phyloP scores from a whole-genome alignment of 2,888 invertebrate species.

The Monochamus alternatus region DNA sequence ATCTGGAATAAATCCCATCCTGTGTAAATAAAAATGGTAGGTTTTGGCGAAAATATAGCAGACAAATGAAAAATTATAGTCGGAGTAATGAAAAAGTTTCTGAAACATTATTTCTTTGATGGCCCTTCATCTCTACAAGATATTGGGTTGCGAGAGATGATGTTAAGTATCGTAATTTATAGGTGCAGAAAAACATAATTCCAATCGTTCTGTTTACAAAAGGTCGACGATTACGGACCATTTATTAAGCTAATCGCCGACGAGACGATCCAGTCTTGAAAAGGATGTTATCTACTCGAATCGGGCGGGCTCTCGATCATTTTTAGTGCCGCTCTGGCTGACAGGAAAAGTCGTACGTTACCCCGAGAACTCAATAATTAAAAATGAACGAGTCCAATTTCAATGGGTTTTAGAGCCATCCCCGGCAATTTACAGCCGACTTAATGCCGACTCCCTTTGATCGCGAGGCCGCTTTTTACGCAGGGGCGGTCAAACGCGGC shows the following conservation, averaged over 20 bases:
- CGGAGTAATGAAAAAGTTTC: too few species aligned
- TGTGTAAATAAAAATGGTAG: too few species aligned
- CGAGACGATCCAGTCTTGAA: neutral
- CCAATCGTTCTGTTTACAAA: conserved; percentile 7
- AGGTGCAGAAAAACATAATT: conserved; percentile 4
- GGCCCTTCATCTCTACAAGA: too few species aligned
- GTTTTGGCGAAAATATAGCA: too few species aligned
- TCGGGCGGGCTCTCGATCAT: neutral
- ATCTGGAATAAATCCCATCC: too few species aligned
- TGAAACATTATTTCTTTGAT: too few species aligned
- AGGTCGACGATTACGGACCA: conserved; percentile 6
- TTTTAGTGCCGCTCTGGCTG: neutral
- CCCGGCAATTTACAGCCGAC: neutral
- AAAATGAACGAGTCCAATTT: conserved; percentile 14
- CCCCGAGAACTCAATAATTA: neutral
- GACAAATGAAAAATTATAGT: too few species aligned
- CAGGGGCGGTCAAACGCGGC: neutral
- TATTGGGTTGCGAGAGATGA: neutral
- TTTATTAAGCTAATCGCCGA: conserved; percentile 19
- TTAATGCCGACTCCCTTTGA: neutral
- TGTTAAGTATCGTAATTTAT: neutral
- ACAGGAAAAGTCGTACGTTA: conserved; percentile 12
- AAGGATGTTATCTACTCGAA: conserved; percentile 20
- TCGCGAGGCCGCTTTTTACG: neutral
- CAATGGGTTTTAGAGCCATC: conserved; percentile 1